Evolutionary conservation across 2,888 invertebrate genomes (phyloP), one percentile per base, ranked within the genome.

Genomic region (Blera fallax): DNA sequence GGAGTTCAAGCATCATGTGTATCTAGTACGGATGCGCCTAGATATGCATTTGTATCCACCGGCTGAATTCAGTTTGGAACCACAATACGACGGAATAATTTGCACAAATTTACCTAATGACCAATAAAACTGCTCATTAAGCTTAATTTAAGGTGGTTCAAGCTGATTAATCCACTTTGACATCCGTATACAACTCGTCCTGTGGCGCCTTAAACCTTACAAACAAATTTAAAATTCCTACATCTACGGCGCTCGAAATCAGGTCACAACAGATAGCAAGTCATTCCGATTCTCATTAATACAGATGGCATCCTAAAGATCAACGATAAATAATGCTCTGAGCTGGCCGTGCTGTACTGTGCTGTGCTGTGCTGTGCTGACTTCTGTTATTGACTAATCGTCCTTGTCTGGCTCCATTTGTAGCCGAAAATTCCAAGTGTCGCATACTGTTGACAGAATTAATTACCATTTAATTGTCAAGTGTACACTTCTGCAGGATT

Each of bases 401-500:
- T 65, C 74, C 74, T 76, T 65, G 76, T n/a, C 24, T 8, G 18
- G 21, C 14, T 34, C 32, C 43, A 56, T 34, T 37, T 37, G 32
- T 45, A 56, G 65, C 11, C 45, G 40, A 65, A 58, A 64, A n/a
- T 37, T 29, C 27, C 56, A 64, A 54, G 64, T 52, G 70, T 34
- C 45, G 43, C 58, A 65, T 60, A 37, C 32, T 58, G 80, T 60
- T 80, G 80, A 62, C 80, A 74, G 73, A 65, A 73, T 74, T 80
- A 80, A 80, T 80, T 74, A 52, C 60, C 65, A 67, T 73, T 74
- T 80, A 74, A 74, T 80, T 58, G 58, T 58, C 58, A 37, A 34
- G 34, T 74, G 73, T 74, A 21, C 58, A 37, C 58, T 37, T 34
- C 21, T 58, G 58, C 67, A 69, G 67, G 65, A 74, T 60, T 74